Base-by-base conservation (phyloP, 2,888 invertebrate species). In the Idaea biselata region DNA sequence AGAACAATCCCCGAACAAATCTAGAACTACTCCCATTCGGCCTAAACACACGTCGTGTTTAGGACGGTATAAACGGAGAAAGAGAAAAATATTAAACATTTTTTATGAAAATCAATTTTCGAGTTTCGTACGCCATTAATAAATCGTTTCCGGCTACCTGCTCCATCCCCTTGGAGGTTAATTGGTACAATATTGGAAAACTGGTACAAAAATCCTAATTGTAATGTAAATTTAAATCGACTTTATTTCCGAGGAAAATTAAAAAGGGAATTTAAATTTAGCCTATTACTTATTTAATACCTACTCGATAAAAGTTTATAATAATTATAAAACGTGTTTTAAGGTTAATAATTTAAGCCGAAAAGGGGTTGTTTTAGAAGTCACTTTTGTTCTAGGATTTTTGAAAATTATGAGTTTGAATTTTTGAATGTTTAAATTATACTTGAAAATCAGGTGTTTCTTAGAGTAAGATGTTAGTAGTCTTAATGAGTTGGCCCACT, bases 211-310 rank as follows among this genome's bases (percentile, higher is more conserved):
- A 44, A 44, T 44, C 44, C 44, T 7, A 44, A 44, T 8, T 44
- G 44, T 44, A 44, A 44, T 44, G 44, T 44, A 44, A 44, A 44
- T 44, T 44, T 44, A 8, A 44, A 44, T 44, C 44, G 44, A 44
- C 44, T 44, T 44, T 11, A 44, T 44, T 44, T 44, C 44, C 44
- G 44, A 44, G 44, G 44, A 14, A 44, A 44, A 44, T 44, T 44
- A 44, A 44, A 44, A 44, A 44, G 44, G 44, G 14, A 65, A 63
- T 65, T 55, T 64, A 18, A 65, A 63, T 65, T 55, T 63, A 18
- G 62, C 44, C 44, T 44, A 44, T 44, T 44, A 14, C 8, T 14
- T 44, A 8, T 14, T 44, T 14, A 44, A 44, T 44, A 25, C 5
- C 25, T 25, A 44, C 44, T 44, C 44, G 44, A 44, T 14, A 11